These are phyloP conservation scores for Trichonephila clavata DNA, from an alignment of 1,140 invertebrate species.

Conservation along the genomic window DNA sequence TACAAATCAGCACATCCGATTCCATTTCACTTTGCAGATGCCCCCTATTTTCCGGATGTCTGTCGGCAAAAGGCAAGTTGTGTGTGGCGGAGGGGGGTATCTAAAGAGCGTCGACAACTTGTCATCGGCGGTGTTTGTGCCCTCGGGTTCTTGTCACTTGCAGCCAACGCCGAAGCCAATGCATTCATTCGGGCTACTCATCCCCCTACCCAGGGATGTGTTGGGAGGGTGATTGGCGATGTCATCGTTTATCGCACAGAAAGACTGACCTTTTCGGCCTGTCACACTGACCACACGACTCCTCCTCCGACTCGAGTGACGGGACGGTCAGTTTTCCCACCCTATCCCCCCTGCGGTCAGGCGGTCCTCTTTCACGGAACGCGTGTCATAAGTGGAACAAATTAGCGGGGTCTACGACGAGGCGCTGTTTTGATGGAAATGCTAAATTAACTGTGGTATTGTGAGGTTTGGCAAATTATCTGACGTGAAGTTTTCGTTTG, in stretches of 20 bases:
- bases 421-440: constrained; percentile 53
- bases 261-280: constrained; percentile 74
- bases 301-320: background rate
- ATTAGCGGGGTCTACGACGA: constrained; percentile 18
- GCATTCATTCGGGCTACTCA: constrained; percentile 70
- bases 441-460: constrained; percentile 67
- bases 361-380: background rate
- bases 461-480: constrained; percentile 28
- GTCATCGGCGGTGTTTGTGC: constrained; percentile 75
- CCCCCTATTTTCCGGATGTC: constrained; percentile 45
- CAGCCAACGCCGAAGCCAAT: constrained; percentile 72
- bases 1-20: background rate
- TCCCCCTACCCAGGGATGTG: background rate
- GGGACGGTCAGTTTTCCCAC: background rate
- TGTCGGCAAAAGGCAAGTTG: constrained; percentile 73
- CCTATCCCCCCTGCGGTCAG: constrained; percentile 14
- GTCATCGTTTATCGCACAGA: constrained; percentile 67
- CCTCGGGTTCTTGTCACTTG: constrained; percentile 70
- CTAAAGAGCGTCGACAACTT: constrained; percentile 74
- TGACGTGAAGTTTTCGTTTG: background rate
- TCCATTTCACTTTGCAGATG: constrained; percentile 36
- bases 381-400: constrained; percentile 29
- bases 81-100: background rate
- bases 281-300: constrained; percentile 33
- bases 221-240: constrained; percentile 47